Evolutionary conservation across 2,797 vertebrate genomes (phyloP).

Genomic region (Microtus obscurus): DNA sequence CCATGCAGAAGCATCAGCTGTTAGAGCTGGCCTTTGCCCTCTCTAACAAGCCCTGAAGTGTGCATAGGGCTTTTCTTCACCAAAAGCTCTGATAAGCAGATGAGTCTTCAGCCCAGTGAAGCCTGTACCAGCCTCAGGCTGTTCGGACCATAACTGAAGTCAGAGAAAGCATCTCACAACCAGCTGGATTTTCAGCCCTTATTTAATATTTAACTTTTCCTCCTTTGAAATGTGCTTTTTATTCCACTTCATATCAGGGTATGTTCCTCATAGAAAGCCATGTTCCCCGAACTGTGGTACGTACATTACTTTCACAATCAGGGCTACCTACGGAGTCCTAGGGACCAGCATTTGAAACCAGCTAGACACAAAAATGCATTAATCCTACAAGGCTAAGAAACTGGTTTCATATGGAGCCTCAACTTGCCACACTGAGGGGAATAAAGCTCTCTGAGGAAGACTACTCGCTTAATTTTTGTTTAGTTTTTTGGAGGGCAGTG

Average conservation of each 20-base stretch:
- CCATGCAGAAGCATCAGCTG: background rate
- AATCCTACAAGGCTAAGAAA: slow-evolving; percentile 84
- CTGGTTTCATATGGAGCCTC: slow-evolving; percentile 84
- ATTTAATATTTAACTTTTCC: slow-evolving; percentile 70
- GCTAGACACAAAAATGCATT: slow-evolving; percentile 74
- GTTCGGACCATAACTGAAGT: slow-evolving; percentile 63
- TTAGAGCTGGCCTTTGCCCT: background rate
- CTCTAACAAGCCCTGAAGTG: slow-evolving; percentile 7
- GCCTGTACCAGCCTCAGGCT: slow-evolving; percentile 47
- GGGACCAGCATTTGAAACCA: slow-evolving; percentile 86
- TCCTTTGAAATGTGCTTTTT: slow-evolving; percentile 57
- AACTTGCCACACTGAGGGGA: slow-evolving; percentile 85
- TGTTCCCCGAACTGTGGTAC: slow-evolving; percentile 78
- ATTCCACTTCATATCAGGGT: slow-evolving; percentile 69
- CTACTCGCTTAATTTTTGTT: background rate
- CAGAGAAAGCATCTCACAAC: background rate
- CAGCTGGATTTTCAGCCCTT: slow-evolving; percentile 56
- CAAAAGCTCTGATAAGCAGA: slow-evolving; percentile 62
- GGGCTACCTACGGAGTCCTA: slow-evolving; percentile 54
- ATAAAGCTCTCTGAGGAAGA: slow-evolving; percentile 85
- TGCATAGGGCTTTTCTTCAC: slow-evolving; percentile 60
- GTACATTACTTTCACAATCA: slow-evolving; percentile 72
- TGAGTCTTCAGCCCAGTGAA: slow-evolving; percentile 50
- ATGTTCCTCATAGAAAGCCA: slow-evolving; percentile 80
- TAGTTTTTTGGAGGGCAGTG: background rate